Evolutionary conservation across 2,888 invertebrate genomes (phyloP).

Genomic region (Yponomeuta cagnagella): DNA sequence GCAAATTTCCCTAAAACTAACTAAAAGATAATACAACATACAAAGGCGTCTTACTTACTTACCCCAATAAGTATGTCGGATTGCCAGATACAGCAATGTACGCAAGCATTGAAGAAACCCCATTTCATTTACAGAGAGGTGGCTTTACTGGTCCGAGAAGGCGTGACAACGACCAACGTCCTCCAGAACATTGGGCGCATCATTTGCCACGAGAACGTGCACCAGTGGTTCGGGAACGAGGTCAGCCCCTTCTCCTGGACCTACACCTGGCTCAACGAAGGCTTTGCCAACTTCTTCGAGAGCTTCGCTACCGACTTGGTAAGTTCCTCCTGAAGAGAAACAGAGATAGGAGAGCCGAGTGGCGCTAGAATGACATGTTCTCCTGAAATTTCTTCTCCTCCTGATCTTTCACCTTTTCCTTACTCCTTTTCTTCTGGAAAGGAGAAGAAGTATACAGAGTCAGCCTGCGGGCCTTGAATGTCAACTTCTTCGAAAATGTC

Average conservation of each 20-base stretch:
- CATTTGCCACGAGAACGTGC: constrained; percentile 77
- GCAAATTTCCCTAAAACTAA: too few relatives aligned
- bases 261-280: constrained; percentile 84
- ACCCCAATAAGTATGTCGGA: too few relatives aligned
- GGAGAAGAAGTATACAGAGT: too few relatives aligned
- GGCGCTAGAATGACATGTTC: neutral
- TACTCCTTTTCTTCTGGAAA: too few relatives aligned
- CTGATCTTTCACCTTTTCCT: too few relatives aligned
- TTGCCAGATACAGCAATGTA: too few relatives aligned
- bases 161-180: constrained; percentile 54
- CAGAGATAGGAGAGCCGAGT: neutral
- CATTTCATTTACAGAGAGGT: constrained; percentile 47
- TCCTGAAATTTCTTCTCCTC: too few relatives aligned
- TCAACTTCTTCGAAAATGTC: too few relatives aligned
- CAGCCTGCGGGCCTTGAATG: too few relatives aligned
- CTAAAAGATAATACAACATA: too few relatives aligned
- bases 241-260: constrained; percentile 83
- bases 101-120: neutral
- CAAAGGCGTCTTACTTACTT: too few relatives aligned
- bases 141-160: constrained; percentile 54
- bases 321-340: constrained; percentile 26
- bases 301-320: constrained; percentile 76
- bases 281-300: constrained; percentile 82
- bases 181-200: constrained; percentile 68
- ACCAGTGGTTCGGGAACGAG: constrained; percentile 89